A percentile compares a stretch with the other conserved stretches of the same genome.
These are phyloP conservation scores for Verasper variegatus DNA, from an alignment of 2,113 vertebrate species.

Conservation along the genomic window DNA sequence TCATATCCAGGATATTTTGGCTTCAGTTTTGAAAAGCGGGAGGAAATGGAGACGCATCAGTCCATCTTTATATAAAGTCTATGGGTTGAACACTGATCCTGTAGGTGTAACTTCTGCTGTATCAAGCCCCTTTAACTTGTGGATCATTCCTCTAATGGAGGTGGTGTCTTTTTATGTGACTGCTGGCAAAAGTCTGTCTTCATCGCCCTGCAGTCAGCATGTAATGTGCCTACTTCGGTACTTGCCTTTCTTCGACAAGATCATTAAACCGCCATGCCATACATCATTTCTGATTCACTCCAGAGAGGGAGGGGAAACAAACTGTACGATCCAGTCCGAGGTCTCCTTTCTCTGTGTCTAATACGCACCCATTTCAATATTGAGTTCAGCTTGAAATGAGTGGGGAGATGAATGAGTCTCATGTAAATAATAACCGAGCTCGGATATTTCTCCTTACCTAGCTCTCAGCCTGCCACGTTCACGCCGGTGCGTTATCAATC, in stretches of 20 bases:
- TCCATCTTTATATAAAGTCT: neutral
- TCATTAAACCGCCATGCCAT: slow-evolving; percentile 65
- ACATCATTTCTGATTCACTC: slow-evolving; percentile 62
- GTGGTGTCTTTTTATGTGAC: slow-evolving; percentile 28
- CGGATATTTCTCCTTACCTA: slow-evolving; percentile 41
- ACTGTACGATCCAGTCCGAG: neutral
- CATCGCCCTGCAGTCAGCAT: slow-evolving; percentile 50
- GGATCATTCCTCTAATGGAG: slow-evolving; percentile 51
- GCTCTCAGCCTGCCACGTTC: slow-evolving; percentile 32
- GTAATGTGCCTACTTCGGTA: slow-evolving; percentile 64
- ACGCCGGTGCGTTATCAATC: slow-evolving; percentile 58
- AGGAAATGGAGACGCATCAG: neutral
- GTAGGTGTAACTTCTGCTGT: neutral
- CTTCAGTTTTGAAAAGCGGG: neutral
- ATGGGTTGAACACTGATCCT: slow-evolving; percentile 1
- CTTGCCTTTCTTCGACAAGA: slow-evolving; percentile 57
- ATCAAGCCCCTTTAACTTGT: slow-evolving; percentile 38
- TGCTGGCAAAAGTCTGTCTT: slow-evolving; percentile 40
- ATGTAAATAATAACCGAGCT: slow-evolving; percentile 61
- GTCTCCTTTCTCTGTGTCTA: slow-evolving; percentile 45
- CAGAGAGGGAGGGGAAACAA: slow-evolving; percentile 14
- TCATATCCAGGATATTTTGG: neutral
- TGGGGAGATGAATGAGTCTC: slow-evolving; percentile 51
- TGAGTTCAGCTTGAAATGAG: slow-evolving; percentile 48
- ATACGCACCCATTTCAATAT: slow-evolving; percentile 52